Percentiles rank a stretch among this genome's conserved stretches.
phyloP scores from a whole-genome alignment of 2,797 vertebrate species.

The Salmo trutta region DNA sequence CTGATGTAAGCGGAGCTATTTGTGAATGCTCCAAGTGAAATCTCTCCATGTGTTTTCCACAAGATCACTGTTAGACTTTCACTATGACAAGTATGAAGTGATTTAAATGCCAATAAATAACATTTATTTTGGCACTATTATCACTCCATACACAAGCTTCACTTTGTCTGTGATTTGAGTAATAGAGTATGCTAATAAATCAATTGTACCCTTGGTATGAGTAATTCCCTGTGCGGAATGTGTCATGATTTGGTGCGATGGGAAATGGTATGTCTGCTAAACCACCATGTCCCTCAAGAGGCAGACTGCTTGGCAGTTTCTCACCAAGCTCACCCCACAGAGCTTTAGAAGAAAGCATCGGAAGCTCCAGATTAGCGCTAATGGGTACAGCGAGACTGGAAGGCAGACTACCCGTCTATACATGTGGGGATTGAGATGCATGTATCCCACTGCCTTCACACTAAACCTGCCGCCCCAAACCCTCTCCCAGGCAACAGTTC shows the following conservation, averaged over 20 bases:
- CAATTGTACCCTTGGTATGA: neutral
- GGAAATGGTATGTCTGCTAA: neutral
- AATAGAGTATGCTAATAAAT: neutral
- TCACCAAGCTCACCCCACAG: slow-evolving; percentile 19
- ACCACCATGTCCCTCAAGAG: neutral
- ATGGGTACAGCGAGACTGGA: slow-evolving; percentile 16
- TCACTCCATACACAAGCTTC: neutral
- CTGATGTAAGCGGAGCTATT: slow-evolving; percentile 62
- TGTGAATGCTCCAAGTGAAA: slow-evolving; percentile 41
- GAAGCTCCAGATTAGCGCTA: slow-evolving; percentile 32
- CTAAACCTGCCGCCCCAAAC: neutral
- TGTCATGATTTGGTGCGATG: no score
- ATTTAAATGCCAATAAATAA: neutral
- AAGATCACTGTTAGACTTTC: slow-evolving; percentile 26
- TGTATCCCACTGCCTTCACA: slow-evolving; percentile 22
- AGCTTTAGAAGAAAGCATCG: slow-evolving; percentile 21
- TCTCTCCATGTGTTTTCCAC: slow-evolving; percentile 44
- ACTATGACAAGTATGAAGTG: neutral
- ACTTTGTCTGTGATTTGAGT: neutral
- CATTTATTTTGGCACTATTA: no score
- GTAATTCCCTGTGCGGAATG: neutral
- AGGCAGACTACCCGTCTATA: slow-evolving; percentile 16
- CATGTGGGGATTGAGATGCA: slow-evolving; percentile 13
- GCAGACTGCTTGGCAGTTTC: slow-evolving; percentile 15
- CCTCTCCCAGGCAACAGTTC: neutral